Evolutionary conservation across 2,888 invertebrate species (phyloP), one percentile per base, ranked within the genome.

Genomic region (Tanytarsus gracilentus): DNA sequence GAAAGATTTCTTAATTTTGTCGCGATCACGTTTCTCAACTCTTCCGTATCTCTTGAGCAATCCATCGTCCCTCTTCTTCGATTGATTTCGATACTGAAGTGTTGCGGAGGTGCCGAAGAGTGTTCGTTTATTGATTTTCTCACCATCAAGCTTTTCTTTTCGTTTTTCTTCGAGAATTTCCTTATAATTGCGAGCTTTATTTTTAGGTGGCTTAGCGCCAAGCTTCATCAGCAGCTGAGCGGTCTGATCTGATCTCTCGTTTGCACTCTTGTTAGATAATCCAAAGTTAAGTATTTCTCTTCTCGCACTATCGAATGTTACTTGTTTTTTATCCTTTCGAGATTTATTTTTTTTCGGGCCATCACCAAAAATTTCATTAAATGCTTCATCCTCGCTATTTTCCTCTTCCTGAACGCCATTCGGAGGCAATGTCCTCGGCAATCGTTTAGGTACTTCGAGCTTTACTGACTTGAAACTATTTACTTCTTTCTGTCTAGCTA

Each of bases 251-350:
- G 83, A 79, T 67, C 88, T 86, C 68, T 85, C 83, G 8, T 78
- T 75, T 2, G 81, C 76, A 61, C 82, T 78, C 61, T 90, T 82
- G 58, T 88, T 89, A 25, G 82, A 81, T 75, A 88, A 85, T 29
- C 89, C 91, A 71, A 92, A 88, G 68, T 86, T 89, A 6, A 88
- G 80, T 4, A 94, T 80, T 69, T 94, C 93, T 71, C 85, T 84
- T 56, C 88, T 79, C 1, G 86, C 84, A 67, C 77, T 81, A 66
- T 87, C 30, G 14, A 36, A 60, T 6, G 49, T 60, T 8, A 49
- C 33, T 33, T 30, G 36, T 9, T 50, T 50, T 21, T 60, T 50
- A 23, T 29, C 23, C 16, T 48, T 58, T 16, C 27, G 27, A 3
- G 29, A 26, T 14, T 29, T 48, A 9, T 53, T 5, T 27, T 40